These are phyloP conservation scores for Agrotis exclamationis DNA, from an alignment of 2,888 invertebrate genomes.

Conservation along the genomic window DNA sequence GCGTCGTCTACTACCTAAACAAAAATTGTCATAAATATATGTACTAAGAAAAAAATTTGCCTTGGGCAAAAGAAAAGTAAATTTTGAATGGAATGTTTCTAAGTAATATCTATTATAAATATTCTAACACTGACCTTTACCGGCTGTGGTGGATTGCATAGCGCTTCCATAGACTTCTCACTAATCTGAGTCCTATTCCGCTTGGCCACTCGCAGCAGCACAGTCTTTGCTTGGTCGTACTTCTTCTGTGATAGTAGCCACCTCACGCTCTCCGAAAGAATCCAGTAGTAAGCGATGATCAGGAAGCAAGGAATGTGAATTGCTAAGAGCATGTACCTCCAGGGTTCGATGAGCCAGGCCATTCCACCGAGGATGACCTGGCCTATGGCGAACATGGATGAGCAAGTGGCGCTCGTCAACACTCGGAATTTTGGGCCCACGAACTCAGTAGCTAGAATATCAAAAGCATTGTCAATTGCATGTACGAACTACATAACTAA, in stretches of 20 bases:
- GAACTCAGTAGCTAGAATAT: conserved; percentile 92
- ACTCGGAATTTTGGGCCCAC: conserved; percentile 94
- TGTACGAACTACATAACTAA: not conserved
- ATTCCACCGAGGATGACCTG: conserved; percentile 92
- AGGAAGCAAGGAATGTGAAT: conserved; percentile 93
- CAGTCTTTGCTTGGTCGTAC: conserved; percentile 91
- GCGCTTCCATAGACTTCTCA: conserved; percentile 85
- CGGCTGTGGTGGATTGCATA: conserved; percentile 82
- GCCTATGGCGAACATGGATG: conserved; percentile 94
- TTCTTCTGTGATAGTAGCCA: conserved; percentile 94
- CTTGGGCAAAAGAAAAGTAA: no score
- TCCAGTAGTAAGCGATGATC: conserved; percentile 93
- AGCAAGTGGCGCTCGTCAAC: conserved; percentile 92
- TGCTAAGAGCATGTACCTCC: conserved; percentile 93
- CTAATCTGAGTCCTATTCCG: conserved; percentile 91
- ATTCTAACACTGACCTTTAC: conserved; percentile 26
- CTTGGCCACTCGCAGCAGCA: conserved; percentile 92
- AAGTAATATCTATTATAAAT: no score
- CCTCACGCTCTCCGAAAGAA: conserved; percentile 93
- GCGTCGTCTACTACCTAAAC: conserved; percentile 46
- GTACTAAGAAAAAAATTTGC: not conserved
- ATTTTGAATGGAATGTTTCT: not conserved
- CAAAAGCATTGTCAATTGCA: conserved; percentile 1
- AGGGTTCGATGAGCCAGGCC: conserved; percentile 93
- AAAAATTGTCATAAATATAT: not conserved